phyloP scores from a whole-genome alignment of 2,888 invertebrate genomes.

The Heliconius erato region DNA sequence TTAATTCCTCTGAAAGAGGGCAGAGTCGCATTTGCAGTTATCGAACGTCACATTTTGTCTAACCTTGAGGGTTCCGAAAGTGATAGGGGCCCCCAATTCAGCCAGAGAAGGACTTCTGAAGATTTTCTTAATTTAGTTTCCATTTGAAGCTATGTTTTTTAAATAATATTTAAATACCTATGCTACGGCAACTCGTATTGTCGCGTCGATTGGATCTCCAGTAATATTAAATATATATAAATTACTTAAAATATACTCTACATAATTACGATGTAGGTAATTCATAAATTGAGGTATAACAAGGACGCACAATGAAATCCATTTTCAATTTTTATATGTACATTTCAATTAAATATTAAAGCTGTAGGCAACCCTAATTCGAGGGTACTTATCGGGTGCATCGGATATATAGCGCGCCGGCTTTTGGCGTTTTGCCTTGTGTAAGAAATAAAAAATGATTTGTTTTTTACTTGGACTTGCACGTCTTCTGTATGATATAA shows the following conservation, averaged over 20 bases:
- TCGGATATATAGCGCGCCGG: slow-evolving; percentile 39
- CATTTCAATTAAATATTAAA: neutral
- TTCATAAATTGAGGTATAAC: too few relatives aligned
- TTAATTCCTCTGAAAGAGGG: too few relatives aligned
- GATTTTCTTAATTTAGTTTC: too few relatives aligned
- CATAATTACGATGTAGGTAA: too few relatives aligned
- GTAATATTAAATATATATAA: too few relatives aligned
- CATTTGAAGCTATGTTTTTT: too few relatives aligned
- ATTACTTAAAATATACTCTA: too few relatives aligned
- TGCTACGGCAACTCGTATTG: too few relatives aligned
- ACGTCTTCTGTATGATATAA: slow-evolving; percentile 5
- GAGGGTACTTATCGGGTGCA: slow-evolving; percentile 39
- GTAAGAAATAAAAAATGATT: slow-evolving; percentile 35
- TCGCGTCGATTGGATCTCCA: too few relatives aligned
- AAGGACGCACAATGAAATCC: neutral
- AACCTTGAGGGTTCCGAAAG: neutral
- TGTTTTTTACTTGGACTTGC: slow-evolving; percentile 23
- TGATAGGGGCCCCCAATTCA: too few relatives aligned
- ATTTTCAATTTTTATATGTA: neutral
- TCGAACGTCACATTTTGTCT: neutral
- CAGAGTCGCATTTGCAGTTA: neutral
- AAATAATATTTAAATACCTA: too few relatives aligned
- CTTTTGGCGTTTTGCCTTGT: slow-evolving; percentile 39
- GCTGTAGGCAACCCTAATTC: neutral
- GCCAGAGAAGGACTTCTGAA: too few relatives aligned